A percentile compares a stretch with the other conserved stretches of the same genome.
Conservation (phyloP, 1,140 invertebrate species). For the Magallana ariakensis region DNA sequence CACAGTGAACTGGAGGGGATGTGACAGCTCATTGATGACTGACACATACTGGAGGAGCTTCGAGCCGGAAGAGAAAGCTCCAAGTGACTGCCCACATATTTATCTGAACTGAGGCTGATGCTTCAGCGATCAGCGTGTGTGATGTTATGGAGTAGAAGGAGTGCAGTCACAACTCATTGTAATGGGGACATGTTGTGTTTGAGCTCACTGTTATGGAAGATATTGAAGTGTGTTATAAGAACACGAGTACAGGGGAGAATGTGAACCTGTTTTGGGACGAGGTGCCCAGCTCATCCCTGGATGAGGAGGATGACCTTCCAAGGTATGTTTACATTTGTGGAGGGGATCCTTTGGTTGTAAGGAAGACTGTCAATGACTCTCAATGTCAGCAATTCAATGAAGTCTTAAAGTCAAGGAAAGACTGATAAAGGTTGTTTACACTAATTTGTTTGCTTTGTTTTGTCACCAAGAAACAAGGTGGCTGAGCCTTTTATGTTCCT, state of each 20-base stretch:
- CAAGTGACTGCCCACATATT: constrained; percentile 20
- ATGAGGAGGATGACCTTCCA: background rate
- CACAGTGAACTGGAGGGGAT: background rate
- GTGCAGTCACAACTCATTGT: background rate
- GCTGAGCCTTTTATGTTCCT: background rate
- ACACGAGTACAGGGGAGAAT: constrained; percentile 56
- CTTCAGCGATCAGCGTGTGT: background rate
- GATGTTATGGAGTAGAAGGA: constrained; percentile 28
- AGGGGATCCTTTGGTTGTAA: background rate
- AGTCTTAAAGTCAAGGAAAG: background rate
- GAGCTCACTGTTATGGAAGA: constrained; percentile 54
- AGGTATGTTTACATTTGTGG: constrained; percentile 5
- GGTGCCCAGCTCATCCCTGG: constrained; percentile 7
- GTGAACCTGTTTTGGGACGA: constrained; percentile 56
- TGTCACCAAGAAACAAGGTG: constrained; percentile 27
- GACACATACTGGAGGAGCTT: background rate
- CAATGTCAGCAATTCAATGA: background rate
- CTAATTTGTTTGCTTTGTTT: constrained; percentile 16
- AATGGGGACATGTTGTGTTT: constrained; percentile 26
- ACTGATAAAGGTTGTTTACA: constrained; percentile 6
- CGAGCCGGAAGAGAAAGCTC: background rate
- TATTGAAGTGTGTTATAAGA: constrained; percentile 55
- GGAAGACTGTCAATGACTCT: background rate
- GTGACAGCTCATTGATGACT: constrained; percentile 17
- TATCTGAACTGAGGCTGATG: constrained; percentile 32